phyloP scores from a whole-genome alignment of 2,113 vertebrate genomes.

The Varanus salvator region DNA sequence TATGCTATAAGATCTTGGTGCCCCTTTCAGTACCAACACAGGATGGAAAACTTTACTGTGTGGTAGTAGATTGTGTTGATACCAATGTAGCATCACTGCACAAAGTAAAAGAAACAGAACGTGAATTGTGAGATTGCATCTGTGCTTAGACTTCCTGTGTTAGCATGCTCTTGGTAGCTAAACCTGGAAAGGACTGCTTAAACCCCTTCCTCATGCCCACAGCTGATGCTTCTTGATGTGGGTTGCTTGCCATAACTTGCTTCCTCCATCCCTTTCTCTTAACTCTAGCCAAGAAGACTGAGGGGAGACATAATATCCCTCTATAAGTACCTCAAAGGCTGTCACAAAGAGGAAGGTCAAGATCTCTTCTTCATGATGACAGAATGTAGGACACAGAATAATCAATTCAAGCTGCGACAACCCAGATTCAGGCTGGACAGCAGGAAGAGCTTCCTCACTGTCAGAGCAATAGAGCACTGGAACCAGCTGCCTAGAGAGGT shows the following conservation, averaged over 20 bases:
- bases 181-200: neutral
- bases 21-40: neutral
- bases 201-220: neutral
- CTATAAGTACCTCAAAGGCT: too few species aligned
- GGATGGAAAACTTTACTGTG: neutral
- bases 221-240: neutral
- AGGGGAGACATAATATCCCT: too few species aligned
- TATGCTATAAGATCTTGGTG: neutral
- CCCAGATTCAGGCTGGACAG: too few species aligned
- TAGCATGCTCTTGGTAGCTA: neutral
- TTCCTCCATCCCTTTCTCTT: neutral
- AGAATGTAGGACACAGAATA: too few species aligned
- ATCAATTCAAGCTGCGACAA: too few species aligned
- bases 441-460: too few species aligned
- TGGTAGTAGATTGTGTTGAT: too few species aligned
- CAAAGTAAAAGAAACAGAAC: neutral
- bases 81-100: neutral
- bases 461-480: too few species aligned
- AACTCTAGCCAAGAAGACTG: neutral
- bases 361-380: too few species aligned
- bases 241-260: neutral
- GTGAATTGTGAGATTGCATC: neutral
- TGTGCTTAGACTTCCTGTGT: neutral
- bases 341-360: too few species aligned
- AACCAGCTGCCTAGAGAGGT: too few species aligned